Base-by-base conservation (phyloP, 2,888 invertebrate species). In the Leptinotarsa tumamoca region DNA sequence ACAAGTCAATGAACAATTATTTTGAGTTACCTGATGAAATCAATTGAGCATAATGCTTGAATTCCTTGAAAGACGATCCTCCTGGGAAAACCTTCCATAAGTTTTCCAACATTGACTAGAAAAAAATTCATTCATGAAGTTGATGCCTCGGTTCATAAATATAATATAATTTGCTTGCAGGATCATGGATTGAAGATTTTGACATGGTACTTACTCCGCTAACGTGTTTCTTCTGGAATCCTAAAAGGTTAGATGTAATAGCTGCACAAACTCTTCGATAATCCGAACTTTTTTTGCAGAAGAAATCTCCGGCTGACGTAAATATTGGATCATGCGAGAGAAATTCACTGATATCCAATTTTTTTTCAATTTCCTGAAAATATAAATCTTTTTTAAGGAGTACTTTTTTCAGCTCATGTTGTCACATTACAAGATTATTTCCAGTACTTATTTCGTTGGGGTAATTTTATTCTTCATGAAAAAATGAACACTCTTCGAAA, bases 21-120 rank as follows among this genome's bases (percentile, higher is more conserved):
- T 63, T 23, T 33, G 33, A 2, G 4, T 87, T 88, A 15, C 86
- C 87, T 0, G 90, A 89, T 58, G 89, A 89, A 80, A 89, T 89
- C 17, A 89, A 80, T 80, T 91, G 91, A 0, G 89, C 90, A 80
- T 88, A 90, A 82, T 91, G 91, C 13, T 90, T 85, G 10, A 91
- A 78, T 82, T 90, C 90, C 79, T 88, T 87, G 0, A 89, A 86
- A 0, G 91, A 90, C 0, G 90, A 88, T 3, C 91, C 91, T 0
- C 90, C 90, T 61, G 91, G 91, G 0, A 73, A 79, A 27, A 61
- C 21, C n/a, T 54, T 49, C 3, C 73, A 54, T 15, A 76, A 67
- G 56, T 27, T 61, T 4, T 90, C 89, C 77, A 90, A 4, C 52
- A 72, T 52, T 23, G 21, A n/a, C 79, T 80, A 58, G 71, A 73